A percentile compares a stretch with the other conserved stretches of the same genome.
phyloP scores from a whole-genome alignment of 2,113 vertebrate genomes.

The Atrichornis clamosus region DNA sequence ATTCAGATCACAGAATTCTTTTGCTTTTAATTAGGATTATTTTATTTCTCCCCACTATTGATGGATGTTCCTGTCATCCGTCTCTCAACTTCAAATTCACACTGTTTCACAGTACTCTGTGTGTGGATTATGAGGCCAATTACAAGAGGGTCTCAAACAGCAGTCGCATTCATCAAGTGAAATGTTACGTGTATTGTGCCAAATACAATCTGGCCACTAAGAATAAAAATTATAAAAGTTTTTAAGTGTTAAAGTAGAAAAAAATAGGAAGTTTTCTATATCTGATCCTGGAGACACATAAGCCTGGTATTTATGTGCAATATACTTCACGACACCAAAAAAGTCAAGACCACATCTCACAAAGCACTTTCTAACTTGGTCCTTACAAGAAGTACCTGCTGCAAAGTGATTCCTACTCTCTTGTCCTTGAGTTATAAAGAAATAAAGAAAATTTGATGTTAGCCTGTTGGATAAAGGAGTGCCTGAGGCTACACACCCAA shows the following conservation, averaged over 20 bases:
- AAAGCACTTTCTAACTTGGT: not conserved
- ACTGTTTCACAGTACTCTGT: not conserved
- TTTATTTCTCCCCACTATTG: not conserved
- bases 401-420: not conserved
- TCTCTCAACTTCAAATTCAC: not conserved
- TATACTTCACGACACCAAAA: not conserved
- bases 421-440: not conserved
- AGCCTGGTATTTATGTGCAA: not conserved
- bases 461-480: not conserved
- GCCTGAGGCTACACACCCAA: not conserved
- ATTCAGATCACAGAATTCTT: not conserved
- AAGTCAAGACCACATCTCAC: not conserved
- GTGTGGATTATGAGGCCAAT: not conserved
- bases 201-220: not conserved
- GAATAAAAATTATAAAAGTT: not conserved
- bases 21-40: not conserved
- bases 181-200: not conserved
- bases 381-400: not conserved
- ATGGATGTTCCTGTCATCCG: not conserved
- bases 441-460: not conserved
- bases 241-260: not conserved
- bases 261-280: not conserved
- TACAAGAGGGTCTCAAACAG: not conserved
- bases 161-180: not conserved
- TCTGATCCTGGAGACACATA: not conserved